Base-by-base conservation (phyloP, 2,113 vertebrate genomes). In the Archilochus colubris region DNA sequence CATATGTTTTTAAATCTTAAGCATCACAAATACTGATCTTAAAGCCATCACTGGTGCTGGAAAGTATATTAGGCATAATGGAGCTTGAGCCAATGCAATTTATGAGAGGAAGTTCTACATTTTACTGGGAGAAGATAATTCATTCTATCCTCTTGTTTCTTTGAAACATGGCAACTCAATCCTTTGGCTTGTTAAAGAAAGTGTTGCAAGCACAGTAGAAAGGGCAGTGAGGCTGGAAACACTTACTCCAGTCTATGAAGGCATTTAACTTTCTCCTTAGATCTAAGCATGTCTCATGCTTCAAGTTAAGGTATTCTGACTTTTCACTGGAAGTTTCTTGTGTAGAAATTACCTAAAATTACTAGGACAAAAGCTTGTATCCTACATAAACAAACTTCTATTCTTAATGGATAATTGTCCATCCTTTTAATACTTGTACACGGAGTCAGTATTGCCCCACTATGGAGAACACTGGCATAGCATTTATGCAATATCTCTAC, bases 71-170 rank as follows among this genome's bases (percentile, higher is more conserved):
- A 73, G 82, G 46, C 43, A 72, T 68, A 95, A 77, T 57, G 22
- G 48, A 93, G 40, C 75, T 86, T 2, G 0, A 88, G 68, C 24
- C 79, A 77, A 25, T 31, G 73, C 40, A 94, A 86, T 74, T 89
- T 86, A 91, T 75, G 44, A 93, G 53, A 90, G 72, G 79, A 96
- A 95, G 83, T 70, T 80, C 78, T 89, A 33, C 43, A 48, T 87
- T 86, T 84, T 78, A 86, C 51, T 80, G 61, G 78, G 85, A 94
- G 36, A 89, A 89, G 55, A 63, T 40, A 80, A 94, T 85, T 91
- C 40, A 86, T 85, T 91, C 62, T 89, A 89, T 54, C 50, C 54
- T 86, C 46, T 76, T 66, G 8, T 55, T 92, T 80, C 88, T 83
- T 82, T 88, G 79, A 82, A 93, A 93, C 38, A 86, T 13, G 43